Evolutionary conservation across 2,888 invertebrate genomes (phyloP), one percentile per base, ranked within the genome.

Genomic region (Siphonodentalium dalli): DNA sequence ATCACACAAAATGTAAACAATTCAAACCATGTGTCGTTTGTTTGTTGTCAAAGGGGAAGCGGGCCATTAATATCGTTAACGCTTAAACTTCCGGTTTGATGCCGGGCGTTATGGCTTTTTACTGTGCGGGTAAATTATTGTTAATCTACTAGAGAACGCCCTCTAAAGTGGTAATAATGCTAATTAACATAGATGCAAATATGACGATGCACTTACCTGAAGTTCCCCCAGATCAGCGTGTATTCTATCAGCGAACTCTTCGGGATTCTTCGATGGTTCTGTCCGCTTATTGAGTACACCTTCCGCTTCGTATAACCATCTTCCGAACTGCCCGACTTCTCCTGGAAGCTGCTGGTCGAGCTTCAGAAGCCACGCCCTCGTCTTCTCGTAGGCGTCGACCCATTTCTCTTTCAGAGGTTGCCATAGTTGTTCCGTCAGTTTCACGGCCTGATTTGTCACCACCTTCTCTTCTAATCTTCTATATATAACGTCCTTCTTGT

Each of bases 351-450:
- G 86, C 0, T 90, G 87, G 80, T 97, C 96, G 66, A 96, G 83
- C 44, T 91, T 85, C 91, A 92, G 91, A 68, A 93, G 86, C 95
- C 96, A 96, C 52, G 67, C 58, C 13, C 70, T 55, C 0, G 74
- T 72, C 52, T 65, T 60, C 47, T 83, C 75, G 75, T 92, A 89
- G 46, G 93, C 85, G 74, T 90, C 88, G 65, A 87, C 87, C 94
- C 95, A 95, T 27, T 91, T 85, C 28, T 86, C 85, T 68, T 90
- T 88, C 15, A 94, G 86, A 69, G 90, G 89, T 49, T 87, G 87
- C 93, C 94, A 95, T n/a, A 90, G 89, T 66, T 91, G 90, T 39
- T 88, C 87, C 6, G 91, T 90, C 58, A 94, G 88, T 66, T 90
- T 90, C 58, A 92, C 87, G 71, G 91, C 86, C 73, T 89, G 89